Conservation (phyloP, 2,797 vertebrate species). For the Phoeniculus purpureus region DNA sequence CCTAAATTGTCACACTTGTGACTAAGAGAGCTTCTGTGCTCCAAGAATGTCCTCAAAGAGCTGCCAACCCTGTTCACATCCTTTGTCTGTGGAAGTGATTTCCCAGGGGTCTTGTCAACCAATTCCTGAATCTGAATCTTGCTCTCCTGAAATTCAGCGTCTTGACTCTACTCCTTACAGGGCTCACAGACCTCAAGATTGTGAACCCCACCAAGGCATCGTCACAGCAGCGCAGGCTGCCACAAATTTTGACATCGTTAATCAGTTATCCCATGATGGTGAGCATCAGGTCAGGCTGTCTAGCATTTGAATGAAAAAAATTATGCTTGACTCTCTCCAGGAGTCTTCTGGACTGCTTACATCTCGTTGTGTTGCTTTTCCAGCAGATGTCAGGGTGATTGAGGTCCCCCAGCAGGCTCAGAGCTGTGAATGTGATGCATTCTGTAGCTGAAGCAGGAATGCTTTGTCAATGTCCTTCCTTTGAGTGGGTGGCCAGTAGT, state of each 20-base stretch:
- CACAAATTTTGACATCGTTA: rapidly evolving
- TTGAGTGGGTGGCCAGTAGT: background rate
- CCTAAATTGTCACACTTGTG: rapidly evolving
- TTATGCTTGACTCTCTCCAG: background rate
- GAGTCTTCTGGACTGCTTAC: background rate
- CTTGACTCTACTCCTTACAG: background rate
- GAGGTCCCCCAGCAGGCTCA: background rate
- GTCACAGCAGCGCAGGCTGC: background rate
- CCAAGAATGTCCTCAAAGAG: background rate
- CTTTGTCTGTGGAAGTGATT: background rate
- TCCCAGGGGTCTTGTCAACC: background rate
- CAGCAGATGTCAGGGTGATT: background rate
- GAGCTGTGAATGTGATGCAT: background rate
- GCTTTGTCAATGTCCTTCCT: background rate
- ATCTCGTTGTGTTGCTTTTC: background rate
- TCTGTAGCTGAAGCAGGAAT: background rate
- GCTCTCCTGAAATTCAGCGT: background rate
- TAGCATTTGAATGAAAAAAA: background rate
- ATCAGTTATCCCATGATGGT: background rate
- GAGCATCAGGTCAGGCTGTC: background rate
- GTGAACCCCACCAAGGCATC: background rate
- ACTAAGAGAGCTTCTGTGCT: rapidly evolving
- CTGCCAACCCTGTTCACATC: background rate
- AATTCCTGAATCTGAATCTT: background rate
- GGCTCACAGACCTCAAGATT: background rate